These are phyloP conservation scores for Drosophila kanekoi DNA, from an alignment of 2,888 invertebrate species.

Conservation along the genomic window DNA sequence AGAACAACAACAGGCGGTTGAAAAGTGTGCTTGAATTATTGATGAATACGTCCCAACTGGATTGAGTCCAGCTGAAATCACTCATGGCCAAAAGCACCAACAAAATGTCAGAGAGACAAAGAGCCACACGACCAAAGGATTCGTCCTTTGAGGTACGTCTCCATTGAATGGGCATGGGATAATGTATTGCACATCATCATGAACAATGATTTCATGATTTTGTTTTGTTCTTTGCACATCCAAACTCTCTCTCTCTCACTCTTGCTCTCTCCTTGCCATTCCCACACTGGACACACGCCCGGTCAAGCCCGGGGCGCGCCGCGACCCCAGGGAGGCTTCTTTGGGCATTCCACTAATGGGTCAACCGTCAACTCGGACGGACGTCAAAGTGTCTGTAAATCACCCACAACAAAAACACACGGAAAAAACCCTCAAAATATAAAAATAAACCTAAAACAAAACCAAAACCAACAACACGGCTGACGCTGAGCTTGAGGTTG, in stretches of 20 bases:
- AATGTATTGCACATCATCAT: conserved; percentile 80
- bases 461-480: conserved; percentile 33
- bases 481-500: conserved; percentile 47
- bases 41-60: conserved; percentile 75
- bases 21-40: conserved; percentile 74
- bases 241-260: not conserved
- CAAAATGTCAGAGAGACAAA: conserved; percentile 17
- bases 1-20: conserved; percentile 21
- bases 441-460: conserved; percentile 44
- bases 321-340: conserved; percentile 57
- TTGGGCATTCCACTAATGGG: conserved; percentile 77
- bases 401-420: conserved; percentile 66
- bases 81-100: conserved; percentile 56
- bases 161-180: conserved; percentile 64
- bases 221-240: conserved; percentile 46
- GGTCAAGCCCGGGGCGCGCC: conserved; percentile 24
- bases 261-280: conserved; percentile 9
- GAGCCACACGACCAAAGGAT: conserved; percentile 47
- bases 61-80: conserved; percentile 73
- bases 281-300: conserved; percentile 15
- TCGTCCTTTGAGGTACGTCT: conserved; percentile 64
- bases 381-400: conserved; percentile 80
- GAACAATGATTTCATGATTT: conserved; percentile 81
- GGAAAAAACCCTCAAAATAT: conserved; percentile 22
- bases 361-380: conserved; percentile 77